phyloP scores from a whole-genome alignment of 1,140 invertebrate genomes.

The Aleiodes sp. region DNA sequence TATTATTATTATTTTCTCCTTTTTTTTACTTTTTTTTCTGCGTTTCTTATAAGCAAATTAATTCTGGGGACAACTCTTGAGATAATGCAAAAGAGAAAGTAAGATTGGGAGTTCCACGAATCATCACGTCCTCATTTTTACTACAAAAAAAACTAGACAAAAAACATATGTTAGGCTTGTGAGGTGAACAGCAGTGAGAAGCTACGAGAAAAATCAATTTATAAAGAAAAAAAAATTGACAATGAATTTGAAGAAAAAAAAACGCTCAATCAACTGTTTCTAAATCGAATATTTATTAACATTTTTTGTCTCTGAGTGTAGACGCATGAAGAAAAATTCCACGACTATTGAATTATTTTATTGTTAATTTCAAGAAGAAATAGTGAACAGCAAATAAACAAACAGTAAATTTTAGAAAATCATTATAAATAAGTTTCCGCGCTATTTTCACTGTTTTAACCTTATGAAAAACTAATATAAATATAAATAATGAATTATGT shows the following conservation, averaged over 20 bases:
- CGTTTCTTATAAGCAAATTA: not conserved
- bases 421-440: slow-evolving; percentile 1
- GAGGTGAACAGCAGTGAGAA: slow-evolving; percentile 14
- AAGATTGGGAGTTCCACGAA: not conserved
- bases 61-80: not conserved
- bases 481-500: slow-evolving; percentile 15
- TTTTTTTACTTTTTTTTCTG: slow-evolving; percentile 15
- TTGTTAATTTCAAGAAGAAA: no score
- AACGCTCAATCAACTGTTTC: not conserved
- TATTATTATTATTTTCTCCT: no score
- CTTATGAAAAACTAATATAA: slow-evolving; percentile 1
- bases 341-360: not conserved
- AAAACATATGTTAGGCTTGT: not conserved
- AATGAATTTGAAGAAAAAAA: not conserved
- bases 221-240: not conserved
- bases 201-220: not conserved
- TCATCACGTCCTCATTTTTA: not conserved
- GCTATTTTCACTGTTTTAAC: slow-evolving; percentile 4
- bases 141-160: not conserved
- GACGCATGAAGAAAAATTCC: not conserved
- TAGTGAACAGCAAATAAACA: no score
- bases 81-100: not conserved
- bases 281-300: slow-evolving; percentile 1
- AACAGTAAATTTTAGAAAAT: not conserved
- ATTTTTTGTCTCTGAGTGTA: not conserved